phyloP scores from a whole-genome alignment of 2,888 invertebrate genomes.

The Phaonia tiefii region DNA sequence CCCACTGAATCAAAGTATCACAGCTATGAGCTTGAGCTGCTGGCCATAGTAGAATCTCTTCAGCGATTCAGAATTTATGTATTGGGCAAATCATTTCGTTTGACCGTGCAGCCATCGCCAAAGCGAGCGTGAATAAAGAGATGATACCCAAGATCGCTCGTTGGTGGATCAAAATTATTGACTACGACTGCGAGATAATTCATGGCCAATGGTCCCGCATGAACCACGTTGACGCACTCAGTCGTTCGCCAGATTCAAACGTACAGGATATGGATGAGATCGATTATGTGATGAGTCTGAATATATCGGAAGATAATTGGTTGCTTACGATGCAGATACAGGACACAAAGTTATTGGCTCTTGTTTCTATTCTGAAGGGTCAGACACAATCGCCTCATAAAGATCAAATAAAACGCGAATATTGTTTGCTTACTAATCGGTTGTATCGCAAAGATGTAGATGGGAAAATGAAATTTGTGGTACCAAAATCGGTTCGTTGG shows the following conservation, averaged over 20 bases:
- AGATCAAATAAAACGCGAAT: background rate
- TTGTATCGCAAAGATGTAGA: slow-evolving; percentile 2
- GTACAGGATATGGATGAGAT: slow-evolving; percentile 33
- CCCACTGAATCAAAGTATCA: slow-evolving; percentile 58
- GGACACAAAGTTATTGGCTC: slow-evolving; percentile 10
- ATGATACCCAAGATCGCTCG: slow-evolving; percentile 52
- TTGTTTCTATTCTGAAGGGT: background rate
- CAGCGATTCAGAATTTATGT: too few species aligned
- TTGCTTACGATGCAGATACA: slow-evolving; percentile 15
- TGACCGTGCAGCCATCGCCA: slow-evolving; percentile 52
- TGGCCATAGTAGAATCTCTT: too few species aligned
- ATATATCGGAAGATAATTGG: slow-evolving; percentile 16
- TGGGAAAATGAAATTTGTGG: background rate
- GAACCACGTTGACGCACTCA: slow-evolving; percentile 60
- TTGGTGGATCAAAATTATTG: slow-evolving; percentile 51
- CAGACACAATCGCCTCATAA: background rate
- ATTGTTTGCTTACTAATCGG: background rate
- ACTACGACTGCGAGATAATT: slow-evolving; percentile 53
- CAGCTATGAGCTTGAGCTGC: slow-evolving; percentile 48
- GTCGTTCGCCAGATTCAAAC: slow-evolving; percentile 37
- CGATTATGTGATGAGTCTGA: slow-evolving; percentile 14
- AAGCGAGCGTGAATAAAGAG: slow-evolving; percentile 40
- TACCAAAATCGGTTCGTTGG: slow-evolving; percentile 23
- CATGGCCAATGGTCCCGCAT: slow-evolving; percentile 47
- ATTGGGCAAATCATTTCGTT: too few species aligned